phyloP scores from a whole-genome alignment of 2,888 invertebrate genomes.

The Tiliacea aurago region DNA sequence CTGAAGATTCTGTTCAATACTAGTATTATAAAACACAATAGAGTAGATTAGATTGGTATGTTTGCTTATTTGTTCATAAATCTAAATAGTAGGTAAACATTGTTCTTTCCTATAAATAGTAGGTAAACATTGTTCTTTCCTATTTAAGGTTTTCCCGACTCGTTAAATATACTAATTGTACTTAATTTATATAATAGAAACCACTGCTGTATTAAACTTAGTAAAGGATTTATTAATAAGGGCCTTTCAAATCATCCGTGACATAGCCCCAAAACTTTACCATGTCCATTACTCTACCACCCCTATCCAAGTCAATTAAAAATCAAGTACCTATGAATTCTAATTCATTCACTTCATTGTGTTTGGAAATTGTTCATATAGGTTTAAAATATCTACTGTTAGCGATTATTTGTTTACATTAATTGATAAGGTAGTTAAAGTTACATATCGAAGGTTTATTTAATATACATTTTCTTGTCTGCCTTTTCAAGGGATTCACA shows the following conservation, averaged over 20 bases:
- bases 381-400: not conserved
- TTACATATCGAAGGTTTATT: not conserved
- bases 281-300: not conserved
- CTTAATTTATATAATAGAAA: not conserved
- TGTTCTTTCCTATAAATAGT: slow-evolving; percentile 25
- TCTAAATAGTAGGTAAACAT: slow-evolving; percentile 25
- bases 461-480: not conserved
- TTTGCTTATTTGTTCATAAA: slow-evolving; percentile 64
- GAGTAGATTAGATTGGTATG: slow-evolving; percentile 69
- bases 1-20: slow-evolving; percentile 59
- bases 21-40: slow-evolving; percentile 64
- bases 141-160: slow-evolving; percentile 18
- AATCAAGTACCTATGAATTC: not conserved
- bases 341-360: not conserved
- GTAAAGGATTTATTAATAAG: slow-evolving; percentile 1
- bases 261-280: not conserved
- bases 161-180: not conserved
- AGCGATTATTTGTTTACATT: not conserved
- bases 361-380: not conserved
- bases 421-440: not conserved
- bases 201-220: not conserved
- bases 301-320: not conserved
- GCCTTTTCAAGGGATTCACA: not conserved
- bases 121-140: slow-evolving; percentile 20
- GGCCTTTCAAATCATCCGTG: not conserved